These are phyloP conservation scores for Silurus asotus DNA, from an alignment of 2,113 vertebrate species.

Conservation along the genomic window DNA sequence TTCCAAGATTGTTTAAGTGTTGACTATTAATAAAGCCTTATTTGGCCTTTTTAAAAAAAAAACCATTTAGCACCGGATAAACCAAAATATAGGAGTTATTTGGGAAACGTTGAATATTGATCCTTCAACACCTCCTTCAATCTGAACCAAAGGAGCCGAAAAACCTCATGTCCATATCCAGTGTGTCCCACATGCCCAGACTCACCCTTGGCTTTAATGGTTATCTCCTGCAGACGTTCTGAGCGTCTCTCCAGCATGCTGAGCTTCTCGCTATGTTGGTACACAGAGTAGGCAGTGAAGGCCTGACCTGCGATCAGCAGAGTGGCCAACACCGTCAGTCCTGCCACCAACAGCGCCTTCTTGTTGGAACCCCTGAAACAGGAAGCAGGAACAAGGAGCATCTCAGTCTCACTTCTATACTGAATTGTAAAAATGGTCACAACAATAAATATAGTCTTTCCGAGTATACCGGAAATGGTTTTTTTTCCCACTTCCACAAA, in stretches of 20 bases:
- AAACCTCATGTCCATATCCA: neutral
- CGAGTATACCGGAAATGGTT: neutral
- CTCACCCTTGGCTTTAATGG: slow-evolving; percentile 70
- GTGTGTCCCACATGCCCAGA: neutral
- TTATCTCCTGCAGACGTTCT: slow-evolving; percentile 75
- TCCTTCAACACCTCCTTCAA: neutral
- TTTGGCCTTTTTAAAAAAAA: neutral
- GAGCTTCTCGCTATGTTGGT: slow-evolving; percentile 81
- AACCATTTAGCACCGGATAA: neutral
- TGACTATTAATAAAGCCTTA: neutral
- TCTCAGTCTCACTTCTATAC: neutral
- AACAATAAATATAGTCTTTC: neutral
- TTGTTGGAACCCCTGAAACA: slow-evolving; percentile 61
- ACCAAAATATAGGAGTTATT: neutral
- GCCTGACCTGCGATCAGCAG: slow-evolving; percentile 87
- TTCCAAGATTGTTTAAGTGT: neutral
- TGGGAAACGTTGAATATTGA: neutral
- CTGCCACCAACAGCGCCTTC: slow-evolving; percentile 69
- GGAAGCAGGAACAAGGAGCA: neutral
- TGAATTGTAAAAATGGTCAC: neutral
- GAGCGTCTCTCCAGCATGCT: slow-evolving; percentile 73
- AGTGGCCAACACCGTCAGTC: slow-evolving; percentile 80
- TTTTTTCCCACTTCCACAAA: neutral
- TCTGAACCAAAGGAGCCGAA: neutral
- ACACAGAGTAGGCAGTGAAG: slow-evolving; percentile 82